Conservation (phyloP, 2,797 vertebrate genomes). For the Varecia variegata region DNA sequence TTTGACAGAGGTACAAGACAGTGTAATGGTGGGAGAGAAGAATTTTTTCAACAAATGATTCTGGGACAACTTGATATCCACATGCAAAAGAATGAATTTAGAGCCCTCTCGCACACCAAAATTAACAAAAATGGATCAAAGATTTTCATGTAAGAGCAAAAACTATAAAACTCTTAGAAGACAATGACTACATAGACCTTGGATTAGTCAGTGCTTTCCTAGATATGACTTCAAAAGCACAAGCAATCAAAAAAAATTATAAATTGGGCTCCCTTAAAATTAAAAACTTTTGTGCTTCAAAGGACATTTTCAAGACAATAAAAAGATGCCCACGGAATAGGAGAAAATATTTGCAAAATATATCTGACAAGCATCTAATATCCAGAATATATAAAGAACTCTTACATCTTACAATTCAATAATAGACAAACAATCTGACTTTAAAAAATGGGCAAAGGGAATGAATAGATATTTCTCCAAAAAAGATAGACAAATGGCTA, state of each 20-base stretch:
- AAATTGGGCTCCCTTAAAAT: background rate
- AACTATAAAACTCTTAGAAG: background rate
- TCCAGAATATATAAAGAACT: background rate
- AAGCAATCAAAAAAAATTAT: background rate
- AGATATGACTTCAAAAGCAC: background rate
- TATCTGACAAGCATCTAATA: background rate
- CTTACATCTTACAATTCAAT: background rate
- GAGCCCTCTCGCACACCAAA: background rate
- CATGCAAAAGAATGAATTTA: background rate
- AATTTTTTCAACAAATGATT: background rate
- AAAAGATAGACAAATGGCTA: background rate
- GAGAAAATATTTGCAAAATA: background rate
- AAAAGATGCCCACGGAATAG: background rate
- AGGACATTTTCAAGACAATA: background rate
- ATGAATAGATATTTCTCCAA: constrained; percentile 9
- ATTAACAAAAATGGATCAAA: background rate
- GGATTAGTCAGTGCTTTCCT: background rate
- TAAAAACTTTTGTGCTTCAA: background rate
- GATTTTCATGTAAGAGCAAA: background rate
- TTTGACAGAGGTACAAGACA: background rate
- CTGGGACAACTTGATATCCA: background rate
- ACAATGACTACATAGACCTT: background rate
- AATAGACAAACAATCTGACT: background rate
- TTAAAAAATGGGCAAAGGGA: background rate
- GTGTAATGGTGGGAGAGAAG: background rate